These are phyloP conservation scores for Ormyrus pomaceus DNA, from an alignment of 2,888 invertebrate species.

Conservation along the genomic window DNA sequence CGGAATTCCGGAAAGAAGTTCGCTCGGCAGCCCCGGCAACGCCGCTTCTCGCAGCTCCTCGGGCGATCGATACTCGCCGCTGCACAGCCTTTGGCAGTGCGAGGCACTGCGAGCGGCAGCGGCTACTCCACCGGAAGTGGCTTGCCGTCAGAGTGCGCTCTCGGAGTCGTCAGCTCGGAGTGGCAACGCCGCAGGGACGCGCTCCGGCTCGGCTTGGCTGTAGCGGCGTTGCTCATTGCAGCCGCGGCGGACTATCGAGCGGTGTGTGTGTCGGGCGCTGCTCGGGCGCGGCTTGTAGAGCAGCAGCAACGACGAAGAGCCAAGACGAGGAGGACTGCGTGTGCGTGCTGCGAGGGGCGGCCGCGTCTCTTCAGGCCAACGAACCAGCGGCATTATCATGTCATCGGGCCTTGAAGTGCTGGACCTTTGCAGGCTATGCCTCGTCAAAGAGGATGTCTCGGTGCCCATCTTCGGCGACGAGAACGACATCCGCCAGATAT, in stretches of 20 bases:
- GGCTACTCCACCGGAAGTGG: not conserved
- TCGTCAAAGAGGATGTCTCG: slow-evolving; percentile 79
- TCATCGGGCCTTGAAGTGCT: slow-evolving; percentile 72
- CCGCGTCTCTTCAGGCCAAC: slow-evolving; percentile 50
- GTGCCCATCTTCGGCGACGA: slow-evolving; percentile 84
- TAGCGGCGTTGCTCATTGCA: slow-evolving; percentile 15
- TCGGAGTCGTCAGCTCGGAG: not conserved
- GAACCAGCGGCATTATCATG: slow-evolving; percentile 59
- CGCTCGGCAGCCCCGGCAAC: not conserved
- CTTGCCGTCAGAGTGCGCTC: not conserved
- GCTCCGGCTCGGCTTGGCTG: not conserved
- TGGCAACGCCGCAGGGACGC: slow-evolving; percentile 16
- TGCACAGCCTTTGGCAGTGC: not conserved
- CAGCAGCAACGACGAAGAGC: slow-evolving; percentile 11
- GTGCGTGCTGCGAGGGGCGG: slow-evolving; percentile 60
- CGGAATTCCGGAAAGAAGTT: too few species aligned
- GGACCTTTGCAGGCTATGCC: slow-evolving; percentile 75
- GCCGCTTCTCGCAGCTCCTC: not conserved
- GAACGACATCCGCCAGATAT: slow-evolving; percentile 80
- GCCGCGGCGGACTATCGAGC: slow-evolving; percentile 36
- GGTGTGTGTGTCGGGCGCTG: slow-evolving; percentile 36
- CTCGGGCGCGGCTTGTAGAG: slow-evolving; percentile 50
- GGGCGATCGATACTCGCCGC: not conserved
- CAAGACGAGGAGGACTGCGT: slow-evolving; percentile 54
- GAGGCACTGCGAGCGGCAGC: not conserved